Evolutionary conservation across 64 coral and sea anemone genomes (phyloP).

Genomic region (Porites lutea): DNA sequence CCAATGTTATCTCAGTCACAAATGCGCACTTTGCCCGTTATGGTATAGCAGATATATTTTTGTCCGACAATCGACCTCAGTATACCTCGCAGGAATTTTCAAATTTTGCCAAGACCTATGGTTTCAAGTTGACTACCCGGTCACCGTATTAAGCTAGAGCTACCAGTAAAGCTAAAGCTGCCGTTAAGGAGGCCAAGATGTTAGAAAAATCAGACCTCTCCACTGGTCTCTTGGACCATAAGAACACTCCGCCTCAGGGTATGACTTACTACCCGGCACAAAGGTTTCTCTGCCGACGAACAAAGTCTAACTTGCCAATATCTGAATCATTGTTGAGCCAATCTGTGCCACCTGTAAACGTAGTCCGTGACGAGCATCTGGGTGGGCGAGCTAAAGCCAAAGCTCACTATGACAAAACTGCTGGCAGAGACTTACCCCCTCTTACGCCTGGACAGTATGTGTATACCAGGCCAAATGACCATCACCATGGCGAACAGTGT

Average conservation of each 20-base stretch:
- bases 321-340: slow-evolving; percentile 52
- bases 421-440: slow-evolving; percentile 36
- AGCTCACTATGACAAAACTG: slow-evolving; percentile 73
- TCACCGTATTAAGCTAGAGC: slow-evolving; percentile 45
- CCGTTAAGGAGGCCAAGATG: slow-evolving; percentile 58
- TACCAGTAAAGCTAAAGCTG: slow-evolving; percentile 48
- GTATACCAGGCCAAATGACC: slow-evolving; percentile 26
- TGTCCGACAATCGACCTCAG: not conserved
- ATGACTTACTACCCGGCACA: slow-evolving; percentile 49
- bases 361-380: slow-evolving; percentile 50
- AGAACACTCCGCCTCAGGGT: slow-evolving; percentile 43
- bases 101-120: slow-evolving; percentile 65
- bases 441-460: slow-evolving; percentile 36
- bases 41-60: slow-evolving; percentile 15
- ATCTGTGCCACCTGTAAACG: slow-evolving; percentile 57
- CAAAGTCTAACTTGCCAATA: slow-evolving; percentile 35
- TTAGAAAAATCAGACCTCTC: slow-evolving; percentile 51
- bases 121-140: slow-evolving; percentile 41
- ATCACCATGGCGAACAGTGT: slow-evolving; percentile 56
- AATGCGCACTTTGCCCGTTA: slow-evolving; percentile 24
- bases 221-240: slow-evolving; percentile 40
- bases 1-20: slow-evolving; percentile 1
- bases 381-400: not conserved
- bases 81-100: slow-evolving; percentile 35
- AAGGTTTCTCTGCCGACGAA: slow-evolving; percentile 43